Base-by-base conservation (phyloP, 2,888 invertebrate genomes). In the Dioctria linearis region DNA sequence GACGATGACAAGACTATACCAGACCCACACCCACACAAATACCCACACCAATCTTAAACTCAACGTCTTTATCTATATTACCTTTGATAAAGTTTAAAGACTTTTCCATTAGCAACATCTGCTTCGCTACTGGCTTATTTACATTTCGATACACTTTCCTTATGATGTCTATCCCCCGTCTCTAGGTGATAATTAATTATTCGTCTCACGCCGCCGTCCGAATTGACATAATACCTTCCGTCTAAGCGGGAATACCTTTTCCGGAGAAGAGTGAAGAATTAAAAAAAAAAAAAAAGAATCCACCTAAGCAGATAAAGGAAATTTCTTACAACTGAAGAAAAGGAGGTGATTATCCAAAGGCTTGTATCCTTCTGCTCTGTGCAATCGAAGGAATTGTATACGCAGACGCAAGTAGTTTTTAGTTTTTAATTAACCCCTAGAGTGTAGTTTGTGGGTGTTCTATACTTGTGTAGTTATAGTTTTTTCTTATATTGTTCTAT, bases 51-150 rank as follows among this genome's bases (percentile, higher is more conserved):
- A 51, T 11, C 51, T 11, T 4, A 51, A 51, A n/a, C 8, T 11
- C 8, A 59, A 59, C 59, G 43, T n/a, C 63, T 42, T 61, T 69
- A 69, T 69, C 25, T 25, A 25, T 25, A 25, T 69, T 69, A 69
- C 69, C 46, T 25, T 49, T 13, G 11, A 46, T 69, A 69, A 46
- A n/a, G 6, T 25, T 49, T 49, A 3, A 11, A 9, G 37, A 9
- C 40, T 25, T 59, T 59, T 11, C 25, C 13, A 25, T 25, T 25
- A 25, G 25, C 25, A 46, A 8, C 63, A 65, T 65, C 40, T 40
- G 63, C 25, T 25, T 25, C 25, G 25, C 40, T 39, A 39, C 63
- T 4, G 39, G 39, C 63, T 65, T 65, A 59, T 59, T 59, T 59
- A 25, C 59, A 59, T 59, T 59, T 59, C 59, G n/a, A 59, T 13